Evolutionary conservation across 2,113 vertebrate genomes (phyloP).

Genomic region (Thalassoma bifasciatum): DNA sequence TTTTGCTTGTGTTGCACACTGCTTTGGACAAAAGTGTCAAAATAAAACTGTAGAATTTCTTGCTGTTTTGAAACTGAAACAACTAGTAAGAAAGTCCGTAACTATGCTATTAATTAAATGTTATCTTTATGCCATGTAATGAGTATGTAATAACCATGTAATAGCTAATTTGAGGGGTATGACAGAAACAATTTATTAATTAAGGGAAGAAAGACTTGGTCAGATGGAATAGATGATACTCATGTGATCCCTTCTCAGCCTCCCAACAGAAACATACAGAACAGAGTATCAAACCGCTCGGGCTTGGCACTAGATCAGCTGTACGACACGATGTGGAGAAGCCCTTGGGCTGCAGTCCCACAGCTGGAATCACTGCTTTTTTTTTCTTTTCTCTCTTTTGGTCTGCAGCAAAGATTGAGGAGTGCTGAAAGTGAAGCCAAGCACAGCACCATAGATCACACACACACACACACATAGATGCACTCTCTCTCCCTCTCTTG

Average conservation of each 20-base stretch:
- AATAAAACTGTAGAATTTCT: no score
- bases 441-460: slow-evolving; percentile 29
- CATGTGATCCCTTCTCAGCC: slow-evolving; percentile 8
- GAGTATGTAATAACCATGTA: not conserved
- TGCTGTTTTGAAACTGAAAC: no score
- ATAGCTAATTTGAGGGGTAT: not conserved
- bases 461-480: not conserved
- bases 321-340: slow-evolving; percentile 46
- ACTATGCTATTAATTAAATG: not conserved
- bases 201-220: not conserved
- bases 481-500: not conserved
- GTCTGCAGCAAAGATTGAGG: slow-evolving; percentile 69
- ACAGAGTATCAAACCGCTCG: slow-evolving; percentile 16
- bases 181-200: not conserved
- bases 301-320: slow-evolving; percentile 59
- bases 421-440: slow-evolving; percentile 65
- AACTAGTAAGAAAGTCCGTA: no score
- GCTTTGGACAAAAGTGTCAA: no score
- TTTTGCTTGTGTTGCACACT: no score
- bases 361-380: slow-evolving; percentile 74
- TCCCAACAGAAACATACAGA: slow-evolving; percentile 3
- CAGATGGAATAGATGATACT: not conserved
- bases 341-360: slow-evolving; percentile 56
- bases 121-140: not conserved
- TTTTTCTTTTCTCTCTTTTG: no score